Conservation (phyloP, 2,888 invertebrate genomes). For the Neelides folsomi region DNA sequence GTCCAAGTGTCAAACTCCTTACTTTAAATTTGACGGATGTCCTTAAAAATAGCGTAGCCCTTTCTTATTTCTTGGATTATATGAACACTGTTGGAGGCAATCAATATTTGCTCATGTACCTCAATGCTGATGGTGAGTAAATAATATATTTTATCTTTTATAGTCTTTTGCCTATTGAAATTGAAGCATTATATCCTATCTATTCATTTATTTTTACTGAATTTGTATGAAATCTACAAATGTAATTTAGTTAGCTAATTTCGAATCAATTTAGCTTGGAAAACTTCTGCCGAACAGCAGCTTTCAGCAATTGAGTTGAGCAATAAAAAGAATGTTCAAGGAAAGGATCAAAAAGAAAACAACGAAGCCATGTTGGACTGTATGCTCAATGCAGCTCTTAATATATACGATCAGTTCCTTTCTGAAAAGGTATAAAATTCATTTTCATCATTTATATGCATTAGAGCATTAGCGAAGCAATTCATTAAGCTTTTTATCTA, state of each 20-base stretch:
- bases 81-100: conserved; percentile 56
- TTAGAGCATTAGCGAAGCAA: no score
- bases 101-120: conserved; percentile 59
- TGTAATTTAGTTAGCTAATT: neutral
- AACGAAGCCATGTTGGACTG: conserved; percentile 36
- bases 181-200: neutral
- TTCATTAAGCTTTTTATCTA: no score
- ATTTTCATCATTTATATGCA: neutral
- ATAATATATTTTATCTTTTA: neutral
- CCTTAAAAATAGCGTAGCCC: conserved; percentile 59
- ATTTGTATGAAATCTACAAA: neutral
- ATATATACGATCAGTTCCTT: conserved; percentile 63
- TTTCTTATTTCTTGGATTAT: conserved; percentile 64
- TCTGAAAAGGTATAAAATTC: conserved; percentile 47
- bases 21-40: conserved; percentile 57
- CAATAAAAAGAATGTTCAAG: conserved; percentile 8
- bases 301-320: conserved; percentile 44
- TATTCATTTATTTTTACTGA: no score
- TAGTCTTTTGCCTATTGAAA: neutral
- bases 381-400: conserved; percentile 46
- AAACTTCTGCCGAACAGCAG: conserved; percentile 57
- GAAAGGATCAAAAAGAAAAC: conserved; percentile 22
- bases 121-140: conserved; percentile 54
- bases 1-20: conserved; percentile 43
- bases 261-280: conserved; percentile 43